Evolutionary conservation across 2,113 vertebrate genomes (phyloP), one percentile per base, ranked within the genome.

Genomic region (Podiceps cristatus): DNA sequence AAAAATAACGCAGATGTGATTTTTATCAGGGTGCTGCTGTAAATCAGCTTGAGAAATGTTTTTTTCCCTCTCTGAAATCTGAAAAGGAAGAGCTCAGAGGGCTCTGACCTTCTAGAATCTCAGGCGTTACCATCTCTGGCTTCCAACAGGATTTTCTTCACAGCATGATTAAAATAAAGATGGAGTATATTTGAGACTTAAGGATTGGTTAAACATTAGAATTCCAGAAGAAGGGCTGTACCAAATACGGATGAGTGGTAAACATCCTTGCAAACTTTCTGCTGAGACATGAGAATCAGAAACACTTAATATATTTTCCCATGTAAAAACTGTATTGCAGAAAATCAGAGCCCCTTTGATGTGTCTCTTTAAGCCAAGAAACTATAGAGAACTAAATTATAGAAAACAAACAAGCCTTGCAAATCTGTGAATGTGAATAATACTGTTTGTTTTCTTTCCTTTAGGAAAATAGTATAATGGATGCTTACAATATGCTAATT

Each of bases 1-100:
- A 91, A 88, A 88, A 95, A 94, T 59, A 49, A 74, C 77, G 84
- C 69, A 74, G 88, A 86, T 84, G n/a, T 60, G 88, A 93, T 88
- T 94, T 94, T 95, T 81, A 77, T 77, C 68, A 42, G 89, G 96
- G 50, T 55, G 85, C 23, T 66, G 73, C 86, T 73, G 33, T 96
- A 88, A 93, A 96, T 91, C 86, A 80, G n/a, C 23, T 73, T 78
- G 85, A 88, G 55, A 68, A 71, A 88, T 5, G 33, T 5, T 28
- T 56, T 62, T 37, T 74, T 40, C 13, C 58, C 63, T 29, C 12
- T 88, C 50, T 63, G 66, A 75, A 72, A 72, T 45, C 44, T 12
- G 63, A 67, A 95, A 94, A 76, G 60, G 89, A 85, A 87, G 33
- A 77, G 52, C 59, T 96, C 79, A 68, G 56, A 71, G 52, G 73